Conservation (phyloP, 2,113 vertebrate species). For the Psephotus haematonotus region DNA sequence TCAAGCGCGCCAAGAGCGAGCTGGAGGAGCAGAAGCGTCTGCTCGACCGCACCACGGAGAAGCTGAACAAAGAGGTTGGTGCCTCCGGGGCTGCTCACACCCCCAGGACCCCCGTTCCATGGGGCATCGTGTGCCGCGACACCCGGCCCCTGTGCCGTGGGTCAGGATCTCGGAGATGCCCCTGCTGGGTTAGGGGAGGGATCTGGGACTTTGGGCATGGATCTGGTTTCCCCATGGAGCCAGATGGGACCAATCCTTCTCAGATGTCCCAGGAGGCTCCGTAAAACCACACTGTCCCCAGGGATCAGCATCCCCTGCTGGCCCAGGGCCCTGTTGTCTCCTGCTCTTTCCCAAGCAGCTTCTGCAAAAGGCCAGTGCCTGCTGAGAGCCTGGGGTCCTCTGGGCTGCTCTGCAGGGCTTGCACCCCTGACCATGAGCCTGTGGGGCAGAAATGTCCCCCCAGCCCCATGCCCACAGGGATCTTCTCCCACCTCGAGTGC, state of each 20-base stretch:
- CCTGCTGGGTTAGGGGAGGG: not conserved
- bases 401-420: not conserved
- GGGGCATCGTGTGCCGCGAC: accelerated
- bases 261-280: accelerated
- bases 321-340: not conserved
- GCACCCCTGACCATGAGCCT: not conserved
- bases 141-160: accelerated
- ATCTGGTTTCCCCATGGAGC: not conserved
- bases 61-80: conserved; percentile 77
- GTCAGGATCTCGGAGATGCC: not conserved
- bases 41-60: conserved; percentile 71
- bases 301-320: not conserved
- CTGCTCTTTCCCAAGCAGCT: not conserved
- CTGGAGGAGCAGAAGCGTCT: conserved; percentile 79
- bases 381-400: too few relatives aligned
- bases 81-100: accelerated
- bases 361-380: not conserved
- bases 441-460: accelerated
- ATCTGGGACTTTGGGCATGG: not conserved
- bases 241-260: not conserved
- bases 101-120: accelerated
- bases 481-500: not conserved
- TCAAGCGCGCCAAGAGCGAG: conserved; percentile 73
- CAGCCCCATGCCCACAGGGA: accelerated
- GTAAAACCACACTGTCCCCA: not conserved